phyloP scores from a whole-genome alignment of 2,797 vertebrate species.

The Epinephelus coioides region DNA sequence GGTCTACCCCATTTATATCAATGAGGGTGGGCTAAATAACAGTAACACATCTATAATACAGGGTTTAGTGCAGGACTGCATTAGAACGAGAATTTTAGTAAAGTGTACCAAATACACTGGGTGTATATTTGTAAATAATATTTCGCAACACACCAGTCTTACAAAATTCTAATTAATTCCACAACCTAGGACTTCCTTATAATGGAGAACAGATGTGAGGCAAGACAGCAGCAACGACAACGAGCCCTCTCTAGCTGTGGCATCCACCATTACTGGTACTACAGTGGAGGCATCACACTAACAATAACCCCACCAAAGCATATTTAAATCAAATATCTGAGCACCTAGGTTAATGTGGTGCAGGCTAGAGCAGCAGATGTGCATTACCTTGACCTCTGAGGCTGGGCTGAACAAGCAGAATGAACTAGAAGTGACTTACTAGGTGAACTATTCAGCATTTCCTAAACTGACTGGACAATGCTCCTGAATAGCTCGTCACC shows the following conservation, averaged over 20 bases:
- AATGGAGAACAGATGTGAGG: neutral
- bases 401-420: slow-evolving; percentile 73
- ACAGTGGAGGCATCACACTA: neutral
- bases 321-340: slow-evolving; percentile 3
- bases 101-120: neutral
- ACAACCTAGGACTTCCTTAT: neutral
- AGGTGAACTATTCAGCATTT: slow-evolving; percentile 64
- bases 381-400: slow-evolving; percentile 56
- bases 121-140: neutral
- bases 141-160: neutral
- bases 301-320: neutral
- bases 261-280: neutral
- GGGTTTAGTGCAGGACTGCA: neutral
- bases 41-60: too few relatives aligned
- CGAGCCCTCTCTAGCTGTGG: neutral
- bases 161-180: neutral
- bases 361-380: slow-evolving; percentile 30
- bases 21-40: too few relatives aligned
- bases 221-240: slow-evolving; percentile 7
- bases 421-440: slow-evolving; percentile 74
- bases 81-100: neutral
- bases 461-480: slow-evolving; percentile 53
- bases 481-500: slow-evolving; percentile 59
- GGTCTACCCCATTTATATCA: too few relatives aligned
- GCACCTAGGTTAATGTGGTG: neutral